These are phyloP conservation scores for mouse (Mus musculus) DNA, from an alignment of 2,113 vertebrate genomes.

Conservation along the genomic window DNA sequence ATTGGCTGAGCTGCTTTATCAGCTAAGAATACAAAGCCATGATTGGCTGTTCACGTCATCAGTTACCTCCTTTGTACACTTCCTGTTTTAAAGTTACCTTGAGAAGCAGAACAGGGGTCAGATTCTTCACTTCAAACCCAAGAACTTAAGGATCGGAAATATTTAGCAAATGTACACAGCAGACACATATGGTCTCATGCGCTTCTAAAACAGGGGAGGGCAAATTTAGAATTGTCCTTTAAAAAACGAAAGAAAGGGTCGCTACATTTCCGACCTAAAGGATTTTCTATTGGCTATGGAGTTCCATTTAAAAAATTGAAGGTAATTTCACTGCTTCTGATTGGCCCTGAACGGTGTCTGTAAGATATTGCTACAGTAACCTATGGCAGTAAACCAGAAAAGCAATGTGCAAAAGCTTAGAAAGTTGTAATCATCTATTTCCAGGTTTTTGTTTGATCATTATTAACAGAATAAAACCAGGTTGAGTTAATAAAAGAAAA, in stretches of 20 bases:
- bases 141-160: constrained; percentile 73
- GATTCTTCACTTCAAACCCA: constrained; percentile 83
- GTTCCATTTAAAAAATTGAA: constrained; percentile 77
- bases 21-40: constrained; percentile 55
- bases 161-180: constrained; percentile 63
- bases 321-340: constrained; percentile 67
- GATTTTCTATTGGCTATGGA: constrained; percentile 76
- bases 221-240: constrained; percentile 56
- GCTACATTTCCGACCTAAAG: constrained; percentile 62
- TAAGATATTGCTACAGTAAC: constrained; percentile 60
- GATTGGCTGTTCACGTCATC: constrained; percentile 83
- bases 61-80: constrained; percentile 89
- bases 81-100: constrained; percentile 99
- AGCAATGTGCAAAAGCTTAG: constrained; percentile 48
- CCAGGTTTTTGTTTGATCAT: constrained; percentile 48
- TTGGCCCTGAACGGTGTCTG: constrained; percentile 71
- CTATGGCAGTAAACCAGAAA: constrained; percentile 60
- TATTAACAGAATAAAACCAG: constrained; percentile 58
- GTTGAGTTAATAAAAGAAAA: constrained; percentile 30
- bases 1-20: constrained; percentile 87
- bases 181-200: background rate
- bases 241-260: constrained; percentile 44
- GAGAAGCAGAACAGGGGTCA: constrained; percentile 99
- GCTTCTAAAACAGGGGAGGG: constrained; percentile 37
- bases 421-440: constrained; percentile 65